Conservation (phyloP, 2,113 vertebrate genomes). For the Spilogale gracilis region DNA sequence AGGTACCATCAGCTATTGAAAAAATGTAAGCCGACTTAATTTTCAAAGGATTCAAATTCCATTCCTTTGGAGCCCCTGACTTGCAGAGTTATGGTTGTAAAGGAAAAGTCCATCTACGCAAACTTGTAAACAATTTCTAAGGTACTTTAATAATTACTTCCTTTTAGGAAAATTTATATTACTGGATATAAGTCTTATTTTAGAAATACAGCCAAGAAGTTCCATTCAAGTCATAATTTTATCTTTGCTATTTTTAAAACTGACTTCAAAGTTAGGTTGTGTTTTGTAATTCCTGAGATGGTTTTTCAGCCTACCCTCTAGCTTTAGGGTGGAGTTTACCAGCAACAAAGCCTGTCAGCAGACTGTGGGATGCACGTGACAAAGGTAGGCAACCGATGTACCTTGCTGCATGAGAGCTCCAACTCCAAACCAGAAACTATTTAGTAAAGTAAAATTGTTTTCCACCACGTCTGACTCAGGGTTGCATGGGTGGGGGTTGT, state of each 20-base stretch:
- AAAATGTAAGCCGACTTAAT: not conserved
- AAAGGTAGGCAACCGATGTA: conserved; percentile 89
- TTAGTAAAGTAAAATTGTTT: conserved; percentile 99
- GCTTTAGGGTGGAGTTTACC: conserved; percentile 90
- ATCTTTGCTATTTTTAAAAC: not conserved
- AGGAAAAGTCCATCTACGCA: not conserved
- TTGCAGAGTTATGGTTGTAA: not conserved
- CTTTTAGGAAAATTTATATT: not conserved
- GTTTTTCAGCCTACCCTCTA: conserved; percentile 83
- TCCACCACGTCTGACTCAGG: conserved; percentile 99
- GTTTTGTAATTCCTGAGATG: conserved; percentile 37
- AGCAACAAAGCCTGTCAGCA: conserved; percentile 88
- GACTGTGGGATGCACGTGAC: conserved; percentile 88
- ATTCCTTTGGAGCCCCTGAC: not conserved
- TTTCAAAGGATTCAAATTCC: not conserved
- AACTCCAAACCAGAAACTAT: conserved; percentile 99
- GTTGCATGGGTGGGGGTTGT: conserved; percentile 99
- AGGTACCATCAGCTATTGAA: not conserved
- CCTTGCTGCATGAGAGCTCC: conserved; percentile 99
- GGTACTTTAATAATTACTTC: not conserved
- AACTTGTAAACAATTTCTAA: not conserved
- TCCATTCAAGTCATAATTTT: not conserved
- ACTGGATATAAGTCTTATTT: not conserved
- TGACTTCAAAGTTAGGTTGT: not conserved
- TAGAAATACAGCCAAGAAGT: not conserved